Evolutionary conservation across 2,113 vertebrate genomes (phyloP).

Genomic region (Chelonoidis abingdonii): DNA sequence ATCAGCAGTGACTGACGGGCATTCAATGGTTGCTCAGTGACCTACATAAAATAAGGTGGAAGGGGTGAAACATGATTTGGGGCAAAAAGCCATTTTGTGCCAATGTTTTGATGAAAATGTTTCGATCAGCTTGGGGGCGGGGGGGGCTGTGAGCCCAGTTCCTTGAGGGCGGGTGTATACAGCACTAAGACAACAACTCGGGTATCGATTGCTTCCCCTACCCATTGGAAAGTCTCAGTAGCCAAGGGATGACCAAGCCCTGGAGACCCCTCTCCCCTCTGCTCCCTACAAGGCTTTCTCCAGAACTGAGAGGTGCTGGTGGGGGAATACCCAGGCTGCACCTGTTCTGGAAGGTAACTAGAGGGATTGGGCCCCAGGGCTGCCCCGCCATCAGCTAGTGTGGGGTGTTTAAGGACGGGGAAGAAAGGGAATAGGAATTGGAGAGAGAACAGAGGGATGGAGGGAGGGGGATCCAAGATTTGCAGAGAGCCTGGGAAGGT

Average conservation of each 20-base stretch:
- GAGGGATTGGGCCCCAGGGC: background rate
- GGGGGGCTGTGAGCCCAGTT: background rate
- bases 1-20: background rate
- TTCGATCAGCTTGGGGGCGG: background rate
- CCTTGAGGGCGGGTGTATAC: background rate
- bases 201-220: background rate
- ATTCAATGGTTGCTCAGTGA: background rate
- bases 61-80: background rate
- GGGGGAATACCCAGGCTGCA: background rate
- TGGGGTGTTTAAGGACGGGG: background rate
- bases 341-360: background rate
- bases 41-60: background rate
- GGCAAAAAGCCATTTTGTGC: background rate
- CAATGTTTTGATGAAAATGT: background rate
- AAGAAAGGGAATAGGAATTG: background rate
- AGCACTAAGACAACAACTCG: background rate
- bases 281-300: background rate
- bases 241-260: background rate
- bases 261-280: accelerated
- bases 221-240: background rate
- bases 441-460: background rate
- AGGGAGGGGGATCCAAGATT: background rate
- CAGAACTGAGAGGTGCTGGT: background rate
- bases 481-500: background rate
- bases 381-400: background rate